Base-by-base conservation (phyloP, 2,888 invertebrate genomes). In the Eledona agricola region DNA sequence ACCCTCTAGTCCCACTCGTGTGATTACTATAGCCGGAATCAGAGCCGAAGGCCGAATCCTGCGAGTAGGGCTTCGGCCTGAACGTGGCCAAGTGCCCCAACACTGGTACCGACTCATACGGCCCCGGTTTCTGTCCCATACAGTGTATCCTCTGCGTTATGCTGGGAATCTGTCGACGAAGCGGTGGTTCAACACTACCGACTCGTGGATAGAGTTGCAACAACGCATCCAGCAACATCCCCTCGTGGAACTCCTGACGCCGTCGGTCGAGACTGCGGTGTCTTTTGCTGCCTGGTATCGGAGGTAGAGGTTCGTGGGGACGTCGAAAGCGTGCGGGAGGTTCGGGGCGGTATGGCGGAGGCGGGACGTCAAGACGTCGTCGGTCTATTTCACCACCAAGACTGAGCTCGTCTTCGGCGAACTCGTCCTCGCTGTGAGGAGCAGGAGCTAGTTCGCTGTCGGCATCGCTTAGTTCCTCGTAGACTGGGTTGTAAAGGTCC, bases 11-110 rank as follows among this genome's bases (percentile, higher is more conserved):
- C 1, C 86, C 86, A 57, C 85, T 85, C 2, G 88, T 88, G 67
- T 88, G 87, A 75, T 91, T 90, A 74, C 90, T 91, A 76, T 91
- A 91, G 4, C 91, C 90, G 29, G 90, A 90, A 76, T 91, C 91
- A 4, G 90, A 90, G 16, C 90, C 90, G 61, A 90, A 87, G 2
- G 89, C 89, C 2, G 89, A 89, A 67, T 88, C 88, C 60, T 85
- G 84, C 56, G 85, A 84, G 42, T 85, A 85, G 23, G 84, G 83
- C 66, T 84, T 84, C 1, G 82, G 81, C 79, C 82, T 81, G 70
- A 80, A 85, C 31, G 81, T 83, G 34, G 83, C 83, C 40, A 84
- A 68, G 56, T 85, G 85, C 19, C 80, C 80, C 12, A 87, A 79
- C 11, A 87, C 87, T 13, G 87, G 87, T 74, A 87, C 86, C 4